These are phyloP conservation scores for Rhinella marina DNA, from an alignment of 2,797 vertebrate genomes.

Conservation along the genomic window DNA sequence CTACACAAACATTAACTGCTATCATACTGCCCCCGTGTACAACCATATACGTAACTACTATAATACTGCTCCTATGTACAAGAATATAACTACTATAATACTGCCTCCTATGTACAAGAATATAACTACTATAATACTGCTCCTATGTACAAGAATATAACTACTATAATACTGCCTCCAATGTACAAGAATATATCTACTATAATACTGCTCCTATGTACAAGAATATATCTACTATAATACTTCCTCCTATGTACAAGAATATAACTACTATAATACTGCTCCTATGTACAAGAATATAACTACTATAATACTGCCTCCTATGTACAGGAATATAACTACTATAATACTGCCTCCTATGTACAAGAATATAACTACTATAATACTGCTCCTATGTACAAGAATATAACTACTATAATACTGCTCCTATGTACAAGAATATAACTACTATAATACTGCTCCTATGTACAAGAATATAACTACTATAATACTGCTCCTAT, in stretches of 20 bases:
- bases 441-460: slow-evolving; percentile 19
- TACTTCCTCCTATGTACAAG: background rate
- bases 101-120: slow-evolving; percentile 5
- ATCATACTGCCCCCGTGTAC: background rate
- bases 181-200: slow-evolving; percentile 19
- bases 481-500: slow-evolving; percentile 17
- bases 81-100: slow-evolving; percentile 20
- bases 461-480: slow-evolving; percentile 21
- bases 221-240: slow-evolving; percentile 4
- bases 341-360: slow-evolving; percentile 14
- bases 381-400: slow-evolving; percentile 4
- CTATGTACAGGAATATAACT: slow-evolving; percentile 19
- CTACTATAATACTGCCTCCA: slow-evolving; percentile 10
- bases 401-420: slow-evolving; percentile 21
- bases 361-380: slow-evolving; percentile 21
- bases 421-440: slow-evolving; percentile 12
- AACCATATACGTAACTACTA: slow-evolving; percentile 11
- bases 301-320: slow-evolving; percentile 20
- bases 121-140: slow-evolving; percentile 21
- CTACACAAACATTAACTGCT: background rate
- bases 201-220: slow-evolving; percentile 8
- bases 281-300: slow-evolving; percentile 5
- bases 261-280: slow-evolving; percentile 25
- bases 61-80: slow-evolving; percentile 12
- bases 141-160: slow-evolving; percentile 2